Percentiles rank a stretch among this genome's conserved stretches.
Evolutionary conservation across 2,888 invertebrate species (phyloP).

Genomic region (Catocala sponsa): DNA sequence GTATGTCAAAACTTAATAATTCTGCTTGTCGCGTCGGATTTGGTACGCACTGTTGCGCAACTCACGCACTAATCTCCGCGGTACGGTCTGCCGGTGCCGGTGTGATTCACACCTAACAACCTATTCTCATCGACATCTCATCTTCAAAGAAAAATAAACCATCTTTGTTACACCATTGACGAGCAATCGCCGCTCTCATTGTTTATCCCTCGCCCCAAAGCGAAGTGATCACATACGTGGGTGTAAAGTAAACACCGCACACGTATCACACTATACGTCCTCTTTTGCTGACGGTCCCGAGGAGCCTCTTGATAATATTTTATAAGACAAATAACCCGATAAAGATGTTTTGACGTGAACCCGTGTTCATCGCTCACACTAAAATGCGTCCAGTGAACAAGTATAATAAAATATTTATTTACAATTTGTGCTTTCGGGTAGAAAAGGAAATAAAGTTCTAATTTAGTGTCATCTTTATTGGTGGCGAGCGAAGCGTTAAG

Average conservation of each 20-base stretch:
- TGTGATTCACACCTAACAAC: conserved; percentile 71
- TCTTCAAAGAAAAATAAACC: conserved; percentile 82
- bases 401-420: conserved; percentile 86
- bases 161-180: conserved; percentile 81
- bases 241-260: conserved; percentile 85
- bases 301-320: conserved; percentile 87
- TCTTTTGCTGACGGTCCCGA: conserved; percentile 87
- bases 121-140: conserved; percentile 77
- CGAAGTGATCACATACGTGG: conserved; percentile 84
- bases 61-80: conserved; percentile 74
- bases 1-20: conserved; percentile 80
- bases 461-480: conserved; percentile 86
- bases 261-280: conserved; percentile 81
- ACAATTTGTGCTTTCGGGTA: conserved; percentile 78
- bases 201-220: conserved; percentile 83
- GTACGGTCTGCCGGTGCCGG: conserved; percentile 73
- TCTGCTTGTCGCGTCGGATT: conserved; percentile 80
- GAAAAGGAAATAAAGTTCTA: conserved; percentile 80
- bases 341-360: conserved; percentile 88
- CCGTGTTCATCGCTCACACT: conserved; percentile 88
- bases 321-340: conserved; percentile 88
- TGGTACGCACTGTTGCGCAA: conserved; percentile 73
- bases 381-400: conserved; percentile 86
- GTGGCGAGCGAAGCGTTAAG: conserved; percentile 84
- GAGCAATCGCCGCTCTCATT: conserved; percentile 85